Base-by-base conservation (phyloP, 2,888 invertebrate species). In the Epiblema foenella region DNA sequence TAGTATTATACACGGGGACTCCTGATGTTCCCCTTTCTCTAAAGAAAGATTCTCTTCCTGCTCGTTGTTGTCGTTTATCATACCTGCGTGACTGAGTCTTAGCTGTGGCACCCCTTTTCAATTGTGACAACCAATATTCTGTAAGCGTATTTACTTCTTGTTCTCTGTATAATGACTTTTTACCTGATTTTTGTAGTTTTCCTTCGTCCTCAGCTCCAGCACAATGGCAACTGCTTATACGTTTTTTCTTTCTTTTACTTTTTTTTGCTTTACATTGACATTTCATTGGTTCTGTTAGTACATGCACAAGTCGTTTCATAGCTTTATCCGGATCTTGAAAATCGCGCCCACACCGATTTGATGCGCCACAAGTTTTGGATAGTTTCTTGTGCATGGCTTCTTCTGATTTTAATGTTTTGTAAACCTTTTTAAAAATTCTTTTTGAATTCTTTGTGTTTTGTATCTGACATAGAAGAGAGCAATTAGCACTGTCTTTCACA, bases 1-100 rank as follows among this genome's bases (percentile, higher is more conserved):
- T 15, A 10, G 4, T 46, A 20, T 15, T 39, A n/a, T 18, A 7
- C 12, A 17, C 18, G 17, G 60, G 24, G 10, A 15, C n/a, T 60
- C 20, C 60, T n/a, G 60, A 49, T 1, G 60, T 60, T 9, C 46
- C 46, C 17, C n/a, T 60, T 60, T 49, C 60, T 10, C 60, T 60
- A 60, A 10, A 46, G 24, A 46, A 60, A 11, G 29, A 29, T 49
- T 60, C 17, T 46, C 46, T 60, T 11, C 29, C 60, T n/a, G 60
- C 60, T 60, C 29, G 24, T 29, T 60, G 46, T 46, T 46, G n/a
- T 20, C n/a, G n/a, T n/a, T 39, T 42, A n/a, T 12, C 59, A 42
- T 59, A 59, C 20, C 60, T 29, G 8, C 24, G 46, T 17, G 29
- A 46, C 17, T 60, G 60, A 29, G 60, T 60, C 11, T 29, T 24